Evolutionary conservation across 2,113 vertebrate genomes (phyloP).

Genomic region (Enhydra lutris): DNA sequence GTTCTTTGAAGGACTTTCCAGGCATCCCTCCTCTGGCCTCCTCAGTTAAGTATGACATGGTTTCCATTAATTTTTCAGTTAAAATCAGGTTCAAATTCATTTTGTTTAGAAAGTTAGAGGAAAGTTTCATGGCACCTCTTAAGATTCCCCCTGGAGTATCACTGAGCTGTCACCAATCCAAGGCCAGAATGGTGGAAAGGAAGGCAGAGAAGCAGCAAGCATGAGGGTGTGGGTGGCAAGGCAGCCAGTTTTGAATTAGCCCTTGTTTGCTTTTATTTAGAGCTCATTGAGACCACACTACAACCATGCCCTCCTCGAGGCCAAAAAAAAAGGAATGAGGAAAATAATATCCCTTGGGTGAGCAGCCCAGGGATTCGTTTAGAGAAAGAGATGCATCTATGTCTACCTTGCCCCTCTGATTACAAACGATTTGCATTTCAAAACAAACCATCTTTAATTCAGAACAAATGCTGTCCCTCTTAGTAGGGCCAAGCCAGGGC

Average conservation of each 20-base stretch:
- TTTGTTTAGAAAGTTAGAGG: conserved; percentile 50
- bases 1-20: not conserved
- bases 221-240: not conserved
- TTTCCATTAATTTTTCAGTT: conserved; percentile 35
- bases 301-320: conserved; percentile 66
- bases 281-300: conserved; percentile 74
- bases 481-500: not conserved
- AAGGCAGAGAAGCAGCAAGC: not conserved
- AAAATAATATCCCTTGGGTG: conserved; percentile 14
- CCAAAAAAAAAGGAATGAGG: conserved; percentile 60
- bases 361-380: conserved; percentile 62
- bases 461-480: conserved; percentile 70
- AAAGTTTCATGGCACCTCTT: conserved; percentile 23
- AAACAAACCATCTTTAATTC: conserved; percentile 79
- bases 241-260: conserved; percentile 76
- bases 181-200: conserved; percentile 23
- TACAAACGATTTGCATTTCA: conserved; percentile 78
- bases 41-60: not conserved
- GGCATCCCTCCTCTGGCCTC: not conserved
- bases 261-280: conserved; percentile 81
- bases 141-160: not conserved
- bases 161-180: not conserved
- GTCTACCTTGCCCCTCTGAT: conserved; percentile 79
- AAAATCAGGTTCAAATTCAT: conserved; percentile 51
- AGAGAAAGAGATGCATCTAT: conserved; percentile 56